Conservation (phyloP, 2,888 invertebrate species). For the Cataglyphis rosenhaueri region DNA sequence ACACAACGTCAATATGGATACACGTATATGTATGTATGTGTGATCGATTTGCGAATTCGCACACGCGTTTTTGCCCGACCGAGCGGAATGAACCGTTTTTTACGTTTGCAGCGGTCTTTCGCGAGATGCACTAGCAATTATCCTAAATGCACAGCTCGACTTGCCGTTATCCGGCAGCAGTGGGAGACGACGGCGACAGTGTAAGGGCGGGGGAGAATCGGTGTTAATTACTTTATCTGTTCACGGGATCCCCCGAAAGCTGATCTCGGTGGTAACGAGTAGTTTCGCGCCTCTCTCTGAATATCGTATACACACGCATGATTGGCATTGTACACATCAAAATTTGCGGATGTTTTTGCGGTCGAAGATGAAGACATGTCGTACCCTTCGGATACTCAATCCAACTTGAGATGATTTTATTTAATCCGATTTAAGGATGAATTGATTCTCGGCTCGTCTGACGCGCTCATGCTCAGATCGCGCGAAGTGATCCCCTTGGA, state of each 20-base stretch:
- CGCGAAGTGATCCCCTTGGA: slow-evolving; percentile 22
- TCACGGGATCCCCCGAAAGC: slow-evolving; percentile 62
- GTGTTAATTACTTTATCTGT: slow-evolving; percentile 77
- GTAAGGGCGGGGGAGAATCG: slow-evolving; percentile 31
- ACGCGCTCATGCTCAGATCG: background rate
- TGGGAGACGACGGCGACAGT: slow-evolving; percentile 25
- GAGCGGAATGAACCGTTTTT: slow-evolving; percentile 54
- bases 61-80: slow-evolving; percentile 56
- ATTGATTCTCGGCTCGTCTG: background rate
- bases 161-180: slow-evolving; percentile 42
- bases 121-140: slow-evolving; percentile 70
- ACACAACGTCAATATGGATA: background rate
- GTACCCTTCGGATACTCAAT: background rate
- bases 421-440: background rate
- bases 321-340: background rate
- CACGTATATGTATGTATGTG: background rate
- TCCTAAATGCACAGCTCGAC: slow-evolving; percentile 71
- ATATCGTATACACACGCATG: background rate
- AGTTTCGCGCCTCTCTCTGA: slow-evolving; percentile 22
- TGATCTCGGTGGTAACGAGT: slow-evolving; percentile 43
- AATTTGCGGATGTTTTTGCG: slow-evolving; percentile 1
- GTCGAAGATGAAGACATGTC: background rate
- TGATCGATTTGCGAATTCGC: slow-evolving; percentile 55
- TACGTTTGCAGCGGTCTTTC: slow-evolving; percentile 43
- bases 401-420: background rate